A percentile compares a stretch with the other conserved stretches of the same genome.
Evolutionary conservation across 2,113 vertebrate genomes (phyloP).

Genomic region (Deroptyus accipitrinus): DNA sequence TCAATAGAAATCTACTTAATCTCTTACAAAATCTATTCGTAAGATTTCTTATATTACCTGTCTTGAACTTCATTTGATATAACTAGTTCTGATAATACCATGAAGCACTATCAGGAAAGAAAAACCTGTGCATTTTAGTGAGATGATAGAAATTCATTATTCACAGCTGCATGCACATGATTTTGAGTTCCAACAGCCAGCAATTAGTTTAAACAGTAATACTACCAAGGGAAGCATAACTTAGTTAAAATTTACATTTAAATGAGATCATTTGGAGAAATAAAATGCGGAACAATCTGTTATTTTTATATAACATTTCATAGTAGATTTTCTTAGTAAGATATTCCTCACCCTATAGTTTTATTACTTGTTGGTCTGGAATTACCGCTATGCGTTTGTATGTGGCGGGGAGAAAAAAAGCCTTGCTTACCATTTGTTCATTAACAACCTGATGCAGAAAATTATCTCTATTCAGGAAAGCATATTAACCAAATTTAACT

Average conservation of each 20-base stretch:
- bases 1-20: background rate
- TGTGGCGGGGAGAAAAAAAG: background rate
- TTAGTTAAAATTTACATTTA: slow-evolving; percentile 71
- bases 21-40: background rate
- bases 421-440: slow-evolving; percentile 2
- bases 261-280: slow-evolving; percentile 69
- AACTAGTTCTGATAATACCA: background rate
- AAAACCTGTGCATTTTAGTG: slow-evolving; percentile 7
- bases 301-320: slow-evolving; percentile 58
- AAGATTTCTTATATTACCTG: background rate
- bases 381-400: background rate
- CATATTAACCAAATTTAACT: slow-evolving; percentile 21
- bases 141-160: slow-evolving; percentile 50
- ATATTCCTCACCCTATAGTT: slow-evolving; percentile 42
- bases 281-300: slow-evolving; percentile 66
- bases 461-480: slow-evolving; percentile 41
- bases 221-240: slow-evolving; percentile 64
- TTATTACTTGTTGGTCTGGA: slow-evolving; percentile 41
- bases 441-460: slow-evolving; percentile 48
- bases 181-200: slow-evolving; percentile 67
- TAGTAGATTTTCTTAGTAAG: slow-evolving; percentile 46
- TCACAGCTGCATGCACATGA: slow-evolving; percentile 51
- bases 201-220: slow-evolving; percentile 69
- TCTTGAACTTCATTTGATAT: background rate
- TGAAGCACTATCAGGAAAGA: slow-evolving; percentile 6